phyloP scores from a whole-genome alignment of 2,113 vertebrate genomes.

The Choloepus hoffmanni region DNA sequence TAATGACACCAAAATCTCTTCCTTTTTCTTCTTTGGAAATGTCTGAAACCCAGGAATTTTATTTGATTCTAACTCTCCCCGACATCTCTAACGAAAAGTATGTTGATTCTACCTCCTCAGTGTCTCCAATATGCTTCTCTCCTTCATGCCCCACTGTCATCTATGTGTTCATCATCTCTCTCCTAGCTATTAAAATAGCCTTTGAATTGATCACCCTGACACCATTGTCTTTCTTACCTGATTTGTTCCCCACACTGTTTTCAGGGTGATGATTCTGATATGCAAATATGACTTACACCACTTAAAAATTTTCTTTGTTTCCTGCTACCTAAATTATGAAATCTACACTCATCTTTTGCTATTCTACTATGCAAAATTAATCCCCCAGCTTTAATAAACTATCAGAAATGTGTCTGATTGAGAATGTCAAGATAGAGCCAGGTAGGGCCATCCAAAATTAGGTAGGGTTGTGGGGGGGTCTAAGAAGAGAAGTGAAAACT shows the following conservation, averaged over 20 bases:
- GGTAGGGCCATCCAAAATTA: neutral
- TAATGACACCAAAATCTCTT: neutral
- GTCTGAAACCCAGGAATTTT: neutral
- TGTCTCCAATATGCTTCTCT: neutral
- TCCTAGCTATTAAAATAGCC: neutral
- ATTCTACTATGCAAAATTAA: neutral
- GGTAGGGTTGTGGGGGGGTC: no score
- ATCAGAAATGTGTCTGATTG: neutral
- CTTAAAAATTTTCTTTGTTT: neutral
- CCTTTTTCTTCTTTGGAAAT: neutral
- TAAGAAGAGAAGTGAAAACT: neutral
- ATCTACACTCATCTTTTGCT: conserved; percentile 9
- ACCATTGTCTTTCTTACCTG: neutral
- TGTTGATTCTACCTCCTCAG: neutral
- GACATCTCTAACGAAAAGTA: neutral
- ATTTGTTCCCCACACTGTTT: neutral
- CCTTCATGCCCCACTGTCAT: neutral
- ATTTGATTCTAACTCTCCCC: neutral
- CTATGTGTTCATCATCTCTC: neutral
- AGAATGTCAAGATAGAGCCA: neutral
- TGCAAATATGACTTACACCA: neutral
- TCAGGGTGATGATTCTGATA: neutral
- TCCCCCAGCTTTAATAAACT: neutral
- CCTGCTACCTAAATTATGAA: neutral
- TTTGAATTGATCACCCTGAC: neutral